Evolutionary conservation across 2,888 invertebrate genomes (phyloP), one percentile per base, ranked within the genome.

Genomic region (Slavum lentiscoides): DNA sequence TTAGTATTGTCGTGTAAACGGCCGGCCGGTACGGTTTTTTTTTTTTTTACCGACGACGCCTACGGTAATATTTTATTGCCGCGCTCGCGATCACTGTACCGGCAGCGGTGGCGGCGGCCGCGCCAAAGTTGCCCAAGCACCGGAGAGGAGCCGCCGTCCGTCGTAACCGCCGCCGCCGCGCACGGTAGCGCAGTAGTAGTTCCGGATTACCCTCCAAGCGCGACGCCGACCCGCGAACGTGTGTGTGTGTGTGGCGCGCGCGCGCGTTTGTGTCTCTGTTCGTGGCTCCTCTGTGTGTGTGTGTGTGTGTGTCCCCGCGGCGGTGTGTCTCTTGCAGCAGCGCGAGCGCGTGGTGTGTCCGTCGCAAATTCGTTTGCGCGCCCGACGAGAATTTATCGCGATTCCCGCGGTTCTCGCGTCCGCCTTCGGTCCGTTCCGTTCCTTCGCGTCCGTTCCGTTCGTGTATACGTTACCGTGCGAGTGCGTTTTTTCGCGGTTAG

Each of bases 181-280:
- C 76, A 69, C 76, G 77, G 77, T 77, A 77, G 77, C 70, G 66
- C 58, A 6, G 43, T 43, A 66, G 74, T 66, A 66, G 77, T 77
- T 77, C 77, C 77, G 80, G 80, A 80, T 80, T 62, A 80, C 80
- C 80, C 80, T 80, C 80, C 70, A 70, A 68, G 72, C 70, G 77
- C 64, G 58, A 64, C 70, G 80, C 77, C 43, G 69, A 62, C 49
- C 74, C 66, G 74, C 74, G 55, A 43, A 55, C 64, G 64, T 53
- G 49, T 49, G 39, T 13, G 55, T 55, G 55, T 55, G 55, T 19
- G 55, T 49, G 23, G 39, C n/a, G 11, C 23, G 19, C 59, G 59
- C 21, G 21, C 59, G 59, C 30, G 30, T n/a, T n/a, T 30, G 30
- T 30, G 30, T 30, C 30, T 30, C 30, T 30, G 30, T 30, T 4